These are phyloP conservation scores for Palythoa grandis DNA, from an alignment of 92 coral and sea anemone species.

Conservation along the genomic window DNA sequence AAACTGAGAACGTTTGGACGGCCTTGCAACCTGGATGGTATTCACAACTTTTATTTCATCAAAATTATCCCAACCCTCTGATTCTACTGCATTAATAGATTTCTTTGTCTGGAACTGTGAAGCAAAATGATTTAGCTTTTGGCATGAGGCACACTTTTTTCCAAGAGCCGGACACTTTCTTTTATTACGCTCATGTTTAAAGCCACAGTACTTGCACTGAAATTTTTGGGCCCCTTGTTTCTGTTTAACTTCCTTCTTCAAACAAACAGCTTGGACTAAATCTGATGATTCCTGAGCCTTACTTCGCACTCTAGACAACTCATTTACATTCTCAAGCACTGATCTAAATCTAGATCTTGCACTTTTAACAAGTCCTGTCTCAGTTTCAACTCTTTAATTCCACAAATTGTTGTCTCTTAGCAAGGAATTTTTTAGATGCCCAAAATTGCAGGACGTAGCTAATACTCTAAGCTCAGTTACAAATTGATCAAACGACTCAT, in stretches of 20 bases:
- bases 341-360: neutral
- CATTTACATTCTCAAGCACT: neutral
- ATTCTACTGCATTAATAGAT: neutral
- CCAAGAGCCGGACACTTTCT: too few species aligned
- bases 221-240: too few species aligned
- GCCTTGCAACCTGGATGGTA: neutral
- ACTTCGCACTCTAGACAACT: neutral
- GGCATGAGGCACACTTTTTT: too few species aligned
- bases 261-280: neutral
- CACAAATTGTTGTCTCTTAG: neutral
- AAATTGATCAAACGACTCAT: conserved; percentile 11
- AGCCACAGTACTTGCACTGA: too few species aligned
- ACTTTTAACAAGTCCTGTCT: neutral
- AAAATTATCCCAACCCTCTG: too few species aligned
- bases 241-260: neutral
- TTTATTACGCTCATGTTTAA: too few species aligned
- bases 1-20: neutral
- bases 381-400: neutral
- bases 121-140: neutral
- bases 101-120: neutral
- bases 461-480: neutral
- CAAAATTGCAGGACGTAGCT: conserved; percentile 46
- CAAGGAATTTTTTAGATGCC: conserved; percentile 40
- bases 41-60: neutral
- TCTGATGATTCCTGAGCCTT: neutral